Evolutionary conservation across 2,888 invertebrate genomes (phyloP), one percentile per base, ranked within the genome.

Genomic region (Cerceris rybyensis): DNA sequence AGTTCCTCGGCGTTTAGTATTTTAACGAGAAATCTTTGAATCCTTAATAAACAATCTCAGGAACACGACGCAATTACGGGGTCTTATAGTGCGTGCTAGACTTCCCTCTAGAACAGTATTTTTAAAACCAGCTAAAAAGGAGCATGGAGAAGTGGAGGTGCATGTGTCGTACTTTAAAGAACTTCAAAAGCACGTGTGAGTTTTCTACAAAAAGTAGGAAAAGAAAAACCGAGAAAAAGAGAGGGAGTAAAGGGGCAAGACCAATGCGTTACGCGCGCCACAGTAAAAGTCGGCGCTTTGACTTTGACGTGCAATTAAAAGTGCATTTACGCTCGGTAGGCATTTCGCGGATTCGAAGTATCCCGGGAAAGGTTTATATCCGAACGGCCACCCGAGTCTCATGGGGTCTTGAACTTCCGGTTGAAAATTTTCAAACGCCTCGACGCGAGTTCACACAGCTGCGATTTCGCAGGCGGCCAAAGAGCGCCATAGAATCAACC

Each of bases 261-360:
- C 41, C 4, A 13, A 28, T 60, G 66, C 72, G 75, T 57, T 64
- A 57, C 72, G 55, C 66, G 75, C 39, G 69, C 28, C 28, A 28
- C 28, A 28, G 57, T 49, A n/a, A 71, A 64, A 72, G 68, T 68
- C 68, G 78, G 41, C 54, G 71, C 88, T 88, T 87, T 87, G 87
- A 88, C 89, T 89, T 88, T 89, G 88, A 89, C 88, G 87, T 86
- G 88, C 87, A 89, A 90, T 89, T 90, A 90, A 90, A 90, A 90
- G 88, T 87, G 86, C 86, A 88, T 90, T 89, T 88, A 86, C 87
- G 87, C 87, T 85, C 84, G 82, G 84, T 83, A 82, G 87, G 84
- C 87, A 84, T 87, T 88, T 86, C 79, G 84, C 82, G 81, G 82
- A 82, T 84, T 84, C 81, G 75, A 76, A 77, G 84, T 75, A 69